Base-by-base conservation (phyloP, 35 echinoderm and acorn worm genomes). In the Diadema setosum region DNA sequence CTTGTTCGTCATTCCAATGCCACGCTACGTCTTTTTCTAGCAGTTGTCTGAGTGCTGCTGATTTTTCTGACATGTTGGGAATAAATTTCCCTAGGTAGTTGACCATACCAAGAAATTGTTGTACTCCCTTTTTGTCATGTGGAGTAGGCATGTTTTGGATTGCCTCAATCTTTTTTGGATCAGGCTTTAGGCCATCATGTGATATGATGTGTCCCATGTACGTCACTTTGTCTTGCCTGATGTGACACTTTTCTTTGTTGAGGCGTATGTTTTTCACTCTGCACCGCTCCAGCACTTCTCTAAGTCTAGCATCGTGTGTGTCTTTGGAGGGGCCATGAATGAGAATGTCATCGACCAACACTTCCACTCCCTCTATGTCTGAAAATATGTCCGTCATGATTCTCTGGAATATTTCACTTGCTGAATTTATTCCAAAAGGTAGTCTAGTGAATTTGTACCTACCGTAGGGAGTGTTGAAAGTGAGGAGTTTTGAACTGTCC, bases 221-320 rank as follows among this genome's bases (percentile, higher is more conserved):
- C 31, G 63, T 67, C 11, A 67, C 63, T 27, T 67, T 5, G 6
- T 11, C 29, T 67, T 73, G 80, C 18, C 84, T 58, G 35, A 64
- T 58, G 2, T 82, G 46, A n/a, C 23, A 83, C 55, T 93, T 93
- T 3, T 93, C 91, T 21, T 82, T 81, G 56, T 93, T 93, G 16
- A 87, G 58, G 60, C 48, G 80, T 39, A 87, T 87, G 42, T 45
- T 39, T 16, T 74, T 35, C 50, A 87, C 73, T 87, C 73, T 81
- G 33, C 84, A n/a, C n/a, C n/a, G n/a, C n/a, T 93, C 18, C 5
- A 93, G 60, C 5, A 89, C 86, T 5, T 84, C 0, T 3, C 58
- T 8, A 45, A 93, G 58, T n/a, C 86, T 56, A 14, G 21, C 17
- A 41, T 94, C 80, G 40, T 83, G 86, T 42, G 83, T 7, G 42